Evolutionary conservation across 2,797 vertebrate species (phyloP).

Genomic region (Epinephelus coioides): DNA sequence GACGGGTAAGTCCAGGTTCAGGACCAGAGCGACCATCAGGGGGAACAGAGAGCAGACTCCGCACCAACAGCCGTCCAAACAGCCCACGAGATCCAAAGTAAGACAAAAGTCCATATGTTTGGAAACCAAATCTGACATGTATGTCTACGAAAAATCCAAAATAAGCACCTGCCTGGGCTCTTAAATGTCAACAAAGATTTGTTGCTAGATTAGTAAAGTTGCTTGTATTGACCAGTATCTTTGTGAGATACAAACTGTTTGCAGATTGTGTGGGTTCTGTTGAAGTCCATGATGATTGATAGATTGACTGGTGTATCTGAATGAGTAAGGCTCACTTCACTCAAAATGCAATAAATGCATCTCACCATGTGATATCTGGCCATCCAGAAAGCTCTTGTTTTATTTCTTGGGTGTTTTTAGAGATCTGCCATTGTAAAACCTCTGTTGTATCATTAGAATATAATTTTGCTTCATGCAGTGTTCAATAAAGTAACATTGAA

Average conservation of each 20-base stretch:
- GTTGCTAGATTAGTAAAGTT: neutral
- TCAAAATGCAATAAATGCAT: neutral
- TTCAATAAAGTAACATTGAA: too few species aligned
- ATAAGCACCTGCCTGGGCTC: neutral
- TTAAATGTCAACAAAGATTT: neutral
- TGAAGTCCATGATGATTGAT: neutral
- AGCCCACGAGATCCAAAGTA: slow-evolving; percentile 87
- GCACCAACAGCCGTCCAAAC: slow-evolving; percentile 84
- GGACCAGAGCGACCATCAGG: slow-evolving; percentile 80
- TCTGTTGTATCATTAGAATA: neutral
- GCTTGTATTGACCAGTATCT: neutral
- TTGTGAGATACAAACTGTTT: neutral
- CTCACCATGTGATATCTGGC: neutral
- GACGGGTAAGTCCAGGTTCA: slow-evolving; percentile 81
- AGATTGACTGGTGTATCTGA: neutral
- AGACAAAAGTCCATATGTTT: slow-evolving; percentile 24
- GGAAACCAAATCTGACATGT: neutral
- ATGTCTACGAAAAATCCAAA: neutral
- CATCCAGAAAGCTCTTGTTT: neutral
- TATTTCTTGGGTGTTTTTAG: neutral
- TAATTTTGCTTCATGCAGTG: neutral
- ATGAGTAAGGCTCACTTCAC: neutral
- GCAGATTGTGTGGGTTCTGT: neutral
- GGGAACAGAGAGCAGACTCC: slow-evolving; percentile 80
- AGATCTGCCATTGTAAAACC: neutral